Percentiles rank a stretch among this genome's conserved stretches.
Evolutionary conservation across 2,797 vertebrate genomes (phyloP).

Genomic region (Basileuterus tristriatus): DNA sequence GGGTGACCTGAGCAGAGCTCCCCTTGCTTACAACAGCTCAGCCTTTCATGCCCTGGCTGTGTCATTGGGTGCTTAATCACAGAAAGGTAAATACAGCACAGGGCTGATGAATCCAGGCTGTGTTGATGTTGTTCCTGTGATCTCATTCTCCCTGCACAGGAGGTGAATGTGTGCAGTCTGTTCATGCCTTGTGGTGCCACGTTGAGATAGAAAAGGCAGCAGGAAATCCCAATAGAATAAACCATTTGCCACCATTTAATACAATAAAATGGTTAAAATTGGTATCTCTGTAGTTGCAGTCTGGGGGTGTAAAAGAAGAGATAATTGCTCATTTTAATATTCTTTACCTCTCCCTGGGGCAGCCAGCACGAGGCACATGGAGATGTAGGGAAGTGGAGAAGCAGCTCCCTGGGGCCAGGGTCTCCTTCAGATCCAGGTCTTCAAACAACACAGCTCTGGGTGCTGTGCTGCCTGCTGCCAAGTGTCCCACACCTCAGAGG

Average conservation of each 20-base stretch:
- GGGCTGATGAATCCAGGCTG: not conserved
- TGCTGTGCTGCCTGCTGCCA: not conserved
- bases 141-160: not conserved
- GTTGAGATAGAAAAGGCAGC: not conserved
- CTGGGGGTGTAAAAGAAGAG: not conserved
- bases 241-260: not conserved
- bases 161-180: fast-evolving
- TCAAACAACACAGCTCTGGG: fast-evolving
- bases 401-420: not conserved
- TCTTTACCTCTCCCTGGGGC: not conserved
- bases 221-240: not conserved
- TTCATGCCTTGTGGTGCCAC: not conserved
- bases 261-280: not conserved
- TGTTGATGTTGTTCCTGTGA: not conserved
- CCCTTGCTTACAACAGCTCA: not conserved
- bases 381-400: not conserved
- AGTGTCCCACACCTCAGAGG: not conserved
- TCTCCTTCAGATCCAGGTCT: not conserved
- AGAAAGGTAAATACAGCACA: not conserved
- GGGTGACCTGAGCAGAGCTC: not conserved
- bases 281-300: not conserved
- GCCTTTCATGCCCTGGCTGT: not conserved
- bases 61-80: not conserved
- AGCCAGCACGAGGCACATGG: not conserved
- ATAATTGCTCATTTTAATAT: not conserved